Conservation (phyloP, 2,113 vertebrate species). For the Dermatemys mawii region DNA sequence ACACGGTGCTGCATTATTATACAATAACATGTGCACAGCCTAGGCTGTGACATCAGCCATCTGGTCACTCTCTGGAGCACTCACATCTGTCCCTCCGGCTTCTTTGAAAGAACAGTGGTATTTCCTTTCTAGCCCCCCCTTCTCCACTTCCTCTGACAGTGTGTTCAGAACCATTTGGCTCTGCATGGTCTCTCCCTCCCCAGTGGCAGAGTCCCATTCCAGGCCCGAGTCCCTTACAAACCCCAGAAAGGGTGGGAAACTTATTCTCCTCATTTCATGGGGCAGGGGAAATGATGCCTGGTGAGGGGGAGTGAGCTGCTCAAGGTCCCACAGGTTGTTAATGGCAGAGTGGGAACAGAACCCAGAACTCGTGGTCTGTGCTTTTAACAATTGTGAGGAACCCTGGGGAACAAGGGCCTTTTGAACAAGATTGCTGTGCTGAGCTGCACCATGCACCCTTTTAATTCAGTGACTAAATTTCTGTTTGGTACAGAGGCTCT, state of each 20-base stretch:
- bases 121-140: not conserved
- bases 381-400: not conserved
- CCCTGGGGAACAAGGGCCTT: not conserved
- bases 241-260: not conserved
- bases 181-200: not conserved
- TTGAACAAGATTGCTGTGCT: not conserved
- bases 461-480: not conserved
- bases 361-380: not conserved
- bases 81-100: too few relatives aligned
- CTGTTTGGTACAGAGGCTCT: accelerated
- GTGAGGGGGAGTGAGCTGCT: not conserved
- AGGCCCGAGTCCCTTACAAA: not conserved
- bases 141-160: not conserved
- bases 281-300: not conserved
- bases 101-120: too few relatives aligned
- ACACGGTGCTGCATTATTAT: too few relatives aligned
- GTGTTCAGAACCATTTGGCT: not conserved
- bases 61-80: too few relatives aligned
- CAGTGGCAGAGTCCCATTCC: too few relatives aligned
- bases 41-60: too few relatives aligned
- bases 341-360: not conserved
- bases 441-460: not conserved
- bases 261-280: not conserved
- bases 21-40: too few relatives aligned
- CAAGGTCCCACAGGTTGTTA: not conserved